Evolutionary conservation across 92 coral and sea anemone genomes (phyloP), one percentile per base, ranked within the genome.

Genomic region (Desmophyllum pertusum): DNA sequence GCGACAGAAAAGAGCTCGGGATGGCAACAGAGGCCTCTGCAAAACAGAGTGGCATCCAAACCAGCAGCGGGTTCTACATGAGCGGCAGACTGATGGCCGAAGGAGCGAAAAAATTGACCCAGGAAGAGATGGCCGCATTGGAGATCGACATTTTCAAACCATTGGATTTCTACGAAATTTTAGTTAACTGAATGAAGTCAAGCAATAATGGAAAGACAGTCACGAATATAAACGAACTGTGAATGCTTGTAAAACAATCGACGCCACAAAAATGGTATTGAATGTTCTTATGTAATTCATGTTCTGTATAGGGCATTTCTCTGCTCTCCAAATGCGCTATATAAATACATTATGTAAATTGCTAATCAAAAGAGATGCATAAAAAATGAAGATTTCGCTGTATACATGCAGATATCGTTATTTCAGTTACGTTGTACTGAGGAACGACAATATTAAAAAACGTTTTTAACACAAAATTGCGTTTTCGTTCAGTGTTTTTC

Each of bases 121-220:
- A 53, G 46, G 42, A 75, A 8, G 27, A 35, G 46, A 75, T 75
- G 19, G 66, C 63, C 23, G 18, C 29, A 36, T 31, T 75, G 35
- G 66, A 75, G 43, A 30, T 21, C 7, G 79, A 75, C 66, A 75
- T 75, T 37, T 50, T 51, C 66, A 75, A 75, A 53, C 79, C 79
- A 1, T 33, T 75, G 66, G 43, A 75, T 75, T 75, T 48, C 43
- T 50, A 55, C 23, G 79, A 75, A 53, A 75, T 51, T 35, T 35
- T 75, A 23, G 51, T 75, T 0, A 55, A 30, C 27, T n/a, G 76
- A 43, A 19, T 73, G 53, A 40, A 48, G 4, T 8, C 10, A 30
- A 74, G 41, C 9, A 23, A 25, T 27, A 31, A 36, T 3, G 72
- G 72, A 21, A 67, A 3, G 25, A 37, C 36, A 36, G 36, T 67